These are phyloP conservation scores for Monopterus albus DNA, from an alignment of 2,113 vertebrate species.

Conservation along the genomic window DNA sequence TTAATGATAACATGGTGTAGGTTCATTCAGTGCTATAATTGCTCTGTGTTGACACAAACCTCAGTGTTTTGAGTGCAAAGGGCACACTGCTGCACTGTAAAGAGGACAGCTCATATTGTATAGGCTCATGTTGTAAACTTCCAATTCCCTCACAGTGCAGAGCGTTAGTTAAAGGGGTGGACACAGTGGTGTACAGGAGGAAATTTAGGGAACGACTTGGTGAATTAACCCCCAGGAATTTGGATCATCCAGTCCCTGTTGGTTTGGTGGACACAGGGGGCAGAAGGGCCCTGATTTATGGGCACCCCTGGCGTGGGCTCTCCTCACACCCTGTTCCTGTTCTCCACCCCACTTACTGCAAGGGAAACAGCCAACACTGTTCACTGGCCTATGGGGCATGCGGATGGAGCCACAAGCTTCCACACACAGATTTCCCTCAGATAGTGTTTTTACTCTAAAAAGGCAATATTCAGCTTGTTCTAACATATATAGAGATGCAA, in stretches of 20 bases:
- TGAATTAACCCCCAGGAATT: slow-evolving; percentile 85
- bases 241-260: slow-evolving; percentile 79
- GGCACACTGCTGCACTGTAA: slow-evolving; percentile 45
- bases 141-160: slow-evolving; percentile 31
- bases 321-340: slow-evolving; percentile 79
- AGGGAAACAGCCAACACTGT: slow-evolving; percentile 48
- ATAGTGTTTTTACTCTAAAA: not conserved
- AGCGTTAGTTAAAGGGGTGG: slow-evolving; percentile 38
- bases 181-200: slow-evolving; percentile 55
- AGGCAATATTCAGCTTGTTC: not conserved
- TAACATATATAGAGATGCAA: not conserved
- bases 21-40: slow-evolving; percentile 59
- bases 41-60: slow-evolving; percentile 56
- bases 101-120: slow-evolving; percentile 24
- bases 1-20: slow-evolving; percentile 50
- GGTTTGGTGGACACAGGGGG: slow-evolving; percentile 76
- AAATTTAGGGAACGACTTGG: slow-evolving; percentile 75
- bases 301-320: slow-evolving; percentile 76
- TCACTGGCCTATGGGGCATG: slow-evolving; percentile 24
- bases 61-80: slow-evolving; percentile 76
- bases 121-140: slow-evolving; percentile 32
- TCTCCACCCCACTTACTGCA: slow-evolving; percentile 64
- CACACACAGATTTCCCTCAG: not conserved
- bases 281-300: slow-evolving; percentile 83
- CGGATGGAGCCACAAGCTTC: slow-evolving; percentile 13